Evolutionary conservation across 1,140 invertebrate species (phyloP), one percentile per base, ranked within the genome.

Genomic region (Drosophila novamexicana): DNA sequence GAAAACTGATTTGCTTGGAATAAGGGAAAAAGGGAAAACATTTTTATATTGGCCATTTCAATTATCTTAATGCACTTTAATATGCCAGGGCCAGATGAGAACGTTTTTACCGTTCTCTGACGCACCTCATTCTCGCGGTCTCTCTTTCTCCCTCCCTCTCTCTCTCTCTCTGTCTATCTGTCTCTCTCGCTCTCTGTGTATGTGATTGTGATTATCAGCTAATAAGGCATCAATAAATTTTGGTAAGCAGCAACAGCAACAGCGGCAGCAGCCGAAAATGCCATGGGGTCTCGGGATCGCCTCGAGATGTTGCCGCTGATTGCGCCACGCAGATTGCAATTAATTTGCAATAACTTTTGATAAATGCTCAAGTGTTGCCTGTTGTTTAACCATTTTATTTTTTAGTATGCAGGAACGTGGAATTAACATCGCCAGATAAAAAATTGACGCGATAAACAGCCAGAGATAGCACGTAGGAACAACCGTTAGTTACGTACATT

Each of bases 41-140:
- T 90, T 91, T 69, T 91, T 89, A 89, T 91, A 91, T 91, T 91
- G 89, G 81, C 89, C 89, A 91, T 91, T 91, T 91, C 89, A 91
- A 91, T 91, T 91, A 91, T 91, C 89, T 91, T 89, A 89, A 89
- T 89, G 84, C 84, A 89, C 84, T 89, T 89, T 89, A 89, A 89
- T 89, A 84, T 89, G 70, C 79, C 72, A 70, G 57, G 29, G 49
- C 57, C 72, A 79, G 65, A 52, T 78, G 58, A 65, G 59, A 58
- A 63, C 74, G 70, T 77, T 85, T 84, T 89, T 83, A 88, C 83
- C 83, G 84, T 88, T 82, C 69, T 52, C 54, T 59, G 75, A 66
- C 63, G 70, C 64, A 67, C 53, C 70, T 63, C 16, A 42, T 5
- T 39, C 29, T 53, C 2, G 8, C 16, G 2, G 9, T 53, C 39